Evolutionary conservation across 2,113 vertebrate species (phyloP).

Genomic region (Crotalus viridis): DNA sequence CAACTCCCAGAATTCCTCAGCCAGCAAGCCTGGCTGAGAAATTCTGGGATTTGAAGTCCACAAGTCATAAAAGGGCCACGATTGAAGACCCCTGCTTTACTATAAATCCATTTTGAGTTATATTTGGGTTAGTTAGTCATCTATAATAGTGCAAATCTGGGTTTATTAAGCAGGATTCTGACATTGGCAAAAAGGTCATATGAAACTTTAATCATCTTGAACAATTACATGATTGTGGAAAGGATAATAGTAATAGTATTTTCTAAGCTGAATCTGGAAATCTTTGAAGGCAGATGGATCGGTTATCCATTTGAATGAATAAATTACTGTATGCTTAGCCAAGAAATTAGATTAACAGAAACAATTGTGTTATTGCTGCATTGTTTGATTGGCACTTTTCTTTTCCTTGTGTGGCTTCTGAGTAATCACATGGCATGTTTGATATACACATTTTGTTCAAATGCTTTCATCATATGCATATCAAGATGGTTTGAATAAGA

Average conservation of each 20-base stretch:
- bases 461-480: conserved; percentile 30
- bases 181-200: not conserved
- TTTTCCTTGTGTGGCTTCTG: conserved; percentile 22
- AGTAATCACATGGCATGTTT: conserved; percentile 7
- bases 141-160: not conserved
- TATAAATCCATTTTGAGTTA: not conserved
- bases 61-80: no score
- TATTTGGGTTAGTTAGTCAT: not conserved
- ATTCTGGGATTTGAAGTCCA: no score
- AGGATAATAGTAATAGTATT: not conserved
- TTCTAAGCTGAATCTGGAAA: not conserved
- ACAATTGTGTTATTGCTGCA: not conserved
- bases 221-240: not conserved
- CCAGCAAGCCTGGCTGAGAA: no score
- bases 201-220: conserved; percentile 38
- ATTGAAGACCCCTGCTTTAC: not conserved
- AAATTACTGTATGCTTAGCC: not conserved
- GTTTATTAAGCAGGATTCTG: not conserved
- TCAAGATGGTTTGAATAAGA: not conserved
- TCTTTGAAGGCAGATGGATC: not conserved
- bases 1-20: no score
- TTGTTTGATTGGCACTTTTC: conserved; percentile 31
- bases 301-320: not conserved
- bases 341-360: not conserved
- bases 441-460: conserved; percentile 32